Base-by-base conservation (phyloP, 2,113 vertebrate species). In the Nothoprocta pentlandii region DNA sequence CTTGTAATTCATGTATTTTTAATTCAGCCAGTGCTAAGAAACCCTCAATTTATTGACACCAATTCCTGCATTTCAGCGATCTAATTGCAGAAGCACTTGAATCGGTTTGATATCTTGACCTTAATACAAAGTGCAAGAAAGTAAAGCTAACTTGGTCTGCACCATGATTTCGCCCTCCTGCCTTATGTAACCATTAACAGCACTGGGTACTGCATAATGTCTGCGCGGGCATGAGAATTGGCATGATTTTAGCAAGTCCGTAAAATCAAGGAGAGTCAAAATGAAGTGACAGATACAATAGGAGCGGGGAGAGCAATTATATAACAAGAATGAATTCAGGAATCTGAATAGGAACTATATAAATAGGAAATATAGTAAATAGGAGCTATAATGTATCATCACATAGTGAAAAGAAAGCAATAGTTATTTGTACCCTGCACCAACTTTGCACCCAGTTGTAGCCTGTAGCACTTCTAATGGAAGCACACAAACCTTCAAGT, bases 1-100 rank as follows among this genome's bases (percentile, higher is more conserved):
- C 70, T 94, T 54, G n/a, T 85, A 92, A 93, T 87, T 92, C 44
- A 94, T 92, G 86, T 89, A 90, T 94, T 96, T 96, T 73, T 5
- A 94, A 94, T 94, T 82, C 63, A 93, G 67, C 83, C 73, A 62
- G 70, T 76, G n/a, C 86, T 94, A 86, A 22, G 1, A n/a, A 20
- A 62, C 32, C 51, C 68, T 59, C 85, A 49, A 30, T 93, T 92
- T 89, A 92, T 53, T 89, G 91, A 87, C 32, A 82, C 10, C 42
- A 49, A 34, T 71, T 68, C 53, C 85, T 82, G 59, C 46, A 71
- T 96, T 92, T 92, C 78, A 80, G 81, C 70, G 47, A 85, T 74
- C 59, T 89, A 85, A 89, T 34, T 2, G 17, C 71, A 89, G 68
- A 94, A 87, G 36, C 80, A 81, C 85, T 92, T 67, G 44, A 85